Conservation (phyloP, 2,888 invertebrate genomes). For the Drosophila koepferae region DNA sequence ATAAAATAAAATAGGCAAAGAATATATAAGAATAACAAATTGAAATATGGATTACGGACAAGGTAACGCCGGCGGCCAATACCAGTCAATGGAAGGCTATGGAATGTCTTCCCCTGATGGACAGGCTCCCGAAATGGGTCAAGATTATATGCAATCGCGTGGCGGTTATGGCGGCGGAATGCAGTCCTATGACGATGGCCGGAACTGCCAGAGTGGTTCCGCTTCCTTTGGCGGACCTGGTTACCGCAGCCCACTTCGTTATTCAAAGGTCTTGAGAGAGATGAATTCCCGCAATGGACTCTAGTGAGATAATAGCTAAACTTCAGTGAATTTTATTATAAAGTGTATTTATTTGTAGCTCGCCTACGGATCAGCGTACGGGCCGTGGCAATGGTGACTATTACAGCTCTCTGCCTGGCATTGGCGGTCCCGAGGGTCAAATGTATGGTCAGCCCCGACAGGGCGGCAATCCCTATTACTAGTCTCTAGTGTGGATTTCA, state of each 20-base stretch:
- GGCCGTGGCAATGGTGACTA: constrained; percentile 63
- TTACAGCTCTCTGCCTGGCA: constrained; percentile 62
- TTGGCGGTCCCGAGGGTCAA: constrained; percentile 24
- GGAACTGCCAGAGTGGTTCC: constrained; percentile 44
- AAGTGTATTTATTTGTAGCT: constrained; percentile 10
- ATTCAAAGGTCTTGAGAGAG: constrained; percentile 57
- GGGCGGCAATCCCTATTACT: constrained; percentile 16
- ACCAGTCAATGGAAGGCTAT: constrained; percentile 47
- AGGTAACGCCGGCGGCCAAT: constrained; percentile 40
- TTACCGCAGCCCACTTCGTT: constrained; percentile 65
- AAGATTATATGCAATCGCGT: constrained; percentile 38
- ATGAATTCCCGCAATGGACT: constrained; percentile 73
- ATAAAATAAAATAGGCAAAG: neutral
- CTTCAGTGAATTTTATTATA: too few species aligned
- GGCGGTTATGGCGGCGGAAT: constrained; percentile 30
- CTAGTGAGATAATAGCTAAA: constrained; percentile 34
- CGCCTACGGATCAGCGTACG: constrained; percentile 53
- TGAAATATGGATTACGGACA: constrained; percentile 57
- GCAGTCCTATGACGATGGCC: constrained; percentile 50
- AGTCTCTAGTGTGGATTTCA: neutral
- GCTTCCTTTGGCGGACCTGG: constrained; percentile 66
- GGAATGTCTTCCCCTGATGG: constrained; percentile 55
- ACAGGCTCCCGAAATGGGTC: constrained; percentile 55
- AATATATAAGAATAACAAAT: neutral
- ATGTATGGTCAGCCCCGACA: constrained; percentile 17